These are phyloP conservation scores for Zalophus californianus DNA, from an alignment of 2,797 vertebrate genomes.

Conservation along the genomic window DNA sequence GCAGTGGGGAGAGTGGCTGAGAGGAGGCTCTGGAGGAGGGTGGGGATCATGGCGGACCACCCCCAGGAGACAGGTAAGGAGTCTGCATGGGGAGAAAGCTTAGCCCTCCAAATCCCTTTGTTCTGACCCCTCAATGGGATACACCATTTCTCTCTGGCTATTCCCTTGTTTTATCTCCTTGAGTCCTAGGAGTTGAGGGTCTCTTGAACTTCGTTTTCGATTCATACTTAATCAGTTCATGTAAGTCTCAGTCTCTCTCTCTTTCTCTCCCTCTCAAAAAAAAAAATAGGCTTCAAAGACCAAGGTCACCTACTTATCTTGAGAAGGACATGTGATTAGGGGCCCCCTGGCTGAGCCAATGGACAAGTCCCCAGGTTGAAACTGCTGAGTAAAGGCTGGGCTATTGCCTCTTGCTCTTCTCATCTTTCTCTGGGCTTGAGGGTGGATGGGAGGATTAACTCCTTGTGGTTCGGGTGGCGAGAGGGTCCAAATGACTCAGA, in stretches of 20 bases:
- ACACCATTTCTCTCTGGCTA: background rate
- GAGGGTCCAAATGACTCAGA: background rate
- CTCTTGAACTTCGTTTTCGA: background rate
- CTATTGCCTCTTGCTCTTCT: background rate
- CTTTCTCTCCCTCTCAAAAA: background rate
- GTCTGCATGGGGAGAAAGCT: background rate
- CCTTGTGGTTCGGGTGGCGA: background rate
- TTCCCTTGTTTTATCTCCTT: background rate
- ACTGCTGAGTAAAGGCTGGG: background rate
- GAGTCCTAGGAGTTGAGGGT: background rate
- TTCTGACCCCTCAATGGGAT: background rate
- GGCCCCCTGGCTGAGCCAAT: background rate
- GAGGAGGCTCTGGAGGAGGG: background rate
- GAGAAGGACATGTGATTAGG: background rate
- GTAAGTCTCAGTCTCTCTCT: background rate
- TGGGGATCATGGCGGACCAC: rapidly evolving
- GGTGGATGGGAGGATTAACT: background rate
- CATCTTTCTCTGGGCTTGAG: background rate
- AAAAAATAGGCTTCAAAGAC: background rate
- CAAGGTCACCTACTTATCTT: background rate
- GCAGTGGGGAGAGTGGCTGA: background rate
- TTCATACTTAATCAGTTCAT: background rate
- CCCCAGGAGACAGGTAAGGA: background rate
- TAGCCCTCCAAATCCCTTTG: background rate
- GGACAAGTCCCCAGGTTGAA: background rate